Conservation (phyloP, 1,140 invertebrate species). For the Bombyx mandarina region DNA sequence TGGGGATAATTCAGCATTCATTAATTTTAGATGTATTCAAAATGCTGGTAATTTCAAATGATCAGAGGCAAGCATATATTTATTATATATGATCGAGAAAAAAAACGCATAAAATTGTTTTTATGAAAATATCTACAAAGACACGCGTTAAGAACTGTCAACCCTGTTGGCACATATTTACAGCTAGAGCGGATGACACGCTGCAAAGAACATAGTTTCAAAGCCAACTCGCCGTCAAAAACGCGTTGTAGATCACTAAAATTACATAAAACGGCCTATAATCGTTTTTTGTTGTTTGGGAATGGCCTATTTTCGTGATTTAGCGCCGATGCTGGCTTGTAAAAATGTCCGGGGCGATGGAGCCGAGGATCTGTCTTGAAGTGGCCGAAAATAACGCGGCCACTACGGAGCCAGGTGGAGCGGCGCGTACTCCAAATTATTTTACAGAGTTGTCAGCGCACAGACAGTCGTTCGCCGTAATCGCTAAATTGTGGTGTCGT, state of each 20-base stretch:
- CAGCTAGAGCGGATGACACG: conserved; percentile 41
- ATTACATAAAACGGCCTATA: conserved; percentile 62
- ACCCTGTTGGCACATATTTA: conserved; percentile 39
- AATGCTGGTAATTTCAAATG: too few species aligned
- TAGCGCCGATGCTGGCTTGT: conserved; percentile 53
- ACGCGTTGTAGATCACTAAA: conserved; percentile 51
- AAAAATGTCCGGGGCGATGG: conserved; percentile 44
- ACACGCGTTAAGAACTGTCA: conserved; percentile 23
- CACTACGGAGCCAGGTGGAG: conserved; percentile 27
- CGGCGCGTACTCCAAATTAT: conserved; percentile 37
- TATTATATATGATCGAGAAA: background rate
- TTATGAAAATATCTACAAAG: conserved; percentile 4
- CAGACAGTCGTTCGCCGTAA: conserved; percentile 38
- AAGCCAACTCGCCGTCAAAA: conserved; percentile 45
- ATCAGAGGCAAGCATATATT: background rate
- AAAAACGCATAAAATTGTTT: conserved; percentile 2
- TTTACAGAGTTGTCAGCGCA: conserved; percentile 31
- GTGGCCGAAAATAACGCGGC: conserved; percentile 40
- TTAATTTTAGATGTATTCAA: too few species aligned
- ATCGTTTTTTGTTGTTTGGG: conserved; percentile 59
- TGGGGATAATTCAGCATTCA: too few species aligned
- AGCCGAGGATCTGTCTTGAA: conserved; percentile 32
- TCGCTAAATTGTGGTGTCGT: conserved; percentile 5
- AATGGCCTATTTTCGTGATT: conserved; percentile 57
- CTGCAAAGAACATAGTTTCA: conserved; percentile 50